Percentiles rank a stretch among this genome's conserved stretches.
phyloP scores from a whole-genome alignment of 2,797 vertebrate species.

The Notolabrus celidotus region DNA sequence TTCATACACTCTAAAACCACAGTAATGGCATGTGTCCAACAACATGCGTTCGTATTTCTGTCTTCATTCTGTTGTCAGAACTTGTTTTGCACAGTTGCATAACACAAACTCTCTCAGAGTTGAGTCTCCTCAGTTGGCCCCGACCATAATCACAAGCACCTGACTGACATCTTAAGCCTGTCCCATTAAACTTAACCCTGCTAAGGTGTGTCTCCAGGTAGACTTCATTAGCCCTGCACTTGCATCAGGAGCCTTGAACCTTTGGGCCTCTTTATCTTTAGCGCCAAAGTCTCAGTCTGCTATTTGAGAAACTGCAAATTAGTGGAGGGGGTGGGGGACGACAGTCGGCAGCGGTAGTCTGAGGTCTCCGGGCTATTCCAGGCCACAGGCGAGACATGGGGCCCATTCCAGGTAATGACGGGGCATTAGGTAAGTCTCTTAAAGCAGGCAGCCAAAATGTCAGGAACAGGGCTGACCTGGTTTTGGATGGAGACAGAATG shows the following conservation, averaged over 20 bases:
- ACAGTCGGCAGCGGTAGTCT: constrained; percentile 70
- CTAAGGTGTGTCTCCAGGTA: constrained; percentile 78
- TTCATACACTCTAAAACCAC: constrained; percentile 13
- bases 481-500: constrained; percentile 59
- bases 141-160: constrained; percentile 62
- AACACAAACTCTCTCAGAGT: constrained; percentile 48
- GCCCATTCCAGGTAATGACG: constrained; percentile 85
- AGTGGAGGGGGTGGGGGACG: constrained; percentile 60
- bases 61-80: constrained; percentile 42
- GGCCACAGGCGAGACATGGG: constrained; percentile 79
- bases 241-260: constrained; percentile 48
- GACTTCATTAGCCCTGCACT: constrained; percentile 63
- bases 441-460: constrained; percentile 74
- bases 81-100: constrained; percentile 60
- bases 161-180: constrained; percentile 63
- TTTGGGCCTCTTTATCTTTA: constrained; percentile 73
- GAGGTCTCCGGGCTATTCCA: constrained; percentile 77
- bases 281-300: constrained; percentile 71
- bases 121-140: constrained; percentile 38
- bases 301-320: constrained; percentile 84
- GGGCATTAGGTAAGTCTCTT: constrained; percentile 82
- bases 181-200: constrained; percentile 64
- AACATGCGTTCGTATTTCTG: constrained; percentile 5
- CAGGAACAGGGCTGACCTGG: constrained; percentile 71
- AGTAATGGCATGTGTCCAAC: constrained; percentile 18